A percentile compares a stretch with the other conserved stretches of the same genome.
Evolutionary conservation across 2,797 vertebrate genomes (phyloP).

Genomic region (Nannoperca obscura): DNA sequence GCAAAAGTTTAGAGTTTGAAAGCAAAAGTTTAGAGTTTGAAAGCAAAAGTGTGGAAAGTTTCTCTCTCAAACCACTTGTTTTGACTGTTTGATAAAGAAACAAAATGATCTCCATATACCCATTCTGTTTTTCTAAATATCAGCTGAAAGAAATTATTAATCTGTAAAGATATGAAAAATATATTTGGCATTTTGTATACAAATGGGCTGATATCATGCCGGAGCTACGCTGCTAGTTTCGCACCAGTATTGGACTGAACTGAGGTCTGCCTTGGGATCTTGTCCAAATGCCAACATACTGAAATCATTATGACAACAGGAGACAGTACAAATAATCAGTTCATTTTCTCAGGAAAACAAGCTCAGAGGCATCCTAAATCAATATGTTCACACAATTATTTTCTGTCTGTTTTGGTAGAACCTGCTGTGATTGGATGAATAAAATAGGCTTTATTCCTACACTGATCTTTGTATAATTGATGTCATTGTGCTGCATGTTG

Average conservation of each 20-base stretch:
- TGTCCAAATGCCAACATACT: not conserved
- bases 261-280: slow-evolving; percentile 1
- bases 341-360: slow-evolving; percentile 36
- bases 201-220: not conserved
- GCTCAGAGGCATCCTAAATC: slow-evolving; percentile 15
- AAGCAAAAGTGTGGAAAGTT: too few relatives aligned
- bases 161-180: not conserved
- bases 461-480: slow-evolving; percentile 5
- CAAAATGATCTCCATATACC: too few relatives aligned
- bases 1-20: too few relatives aligned
- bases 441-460: not conserved
- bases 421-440: slow-evolving; percentile 35
- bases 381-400: slow-evolving; percentile 2
- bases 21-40: too few relatives aligned
- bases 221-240: not conserved
- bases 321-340: slow-evolving; percentile 5
- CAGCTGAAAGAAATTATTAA: not conserved
- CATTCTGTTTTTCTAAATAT: not conserved
- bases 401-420: slow-evolving; percentile 1
- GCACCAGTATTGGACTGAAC: not conserved
- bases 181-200: not conserved
- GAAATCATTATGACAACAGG: slow-evolving; percentile 11
- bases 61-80: too few relatives aligned
- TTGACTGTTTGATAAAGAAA: too few relatives aligned
- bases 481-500: not conserved